Base-by-base conservation (phyloP, 2,888 invertebrate species). In the Apodemia mormo region DNA sequence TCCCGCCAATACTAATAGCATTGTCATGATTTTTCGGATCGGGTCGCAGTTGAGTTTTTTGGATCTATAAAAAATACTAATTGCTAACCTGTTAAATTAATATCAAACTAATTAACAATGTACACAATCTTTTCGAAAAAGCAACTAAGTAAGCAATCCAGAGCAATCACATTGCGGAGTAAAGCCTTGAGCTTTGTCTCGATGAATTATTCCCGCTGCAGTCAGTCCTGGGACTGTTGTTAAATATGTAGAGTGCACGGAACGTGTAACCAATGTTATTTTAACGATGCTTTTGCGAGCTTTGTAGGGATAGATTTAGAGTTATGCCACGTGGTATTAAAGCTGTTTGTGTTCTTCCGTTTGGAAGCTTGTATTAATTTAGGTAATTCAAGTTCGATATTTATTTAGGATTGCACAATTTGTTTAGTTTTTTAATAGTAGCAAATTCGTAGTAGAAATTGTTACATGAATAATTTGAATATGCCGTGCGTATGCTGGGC, bases 151-250 rank as follows among this genome's bases (percentile, higher is more conserved):
- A 3, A 58, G 30, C 56, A 29, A 58, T 12, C 49, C 30, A 5
- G 56, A 22, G 56, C 29, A 29, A 56, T 29, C 56, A 29, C 30
- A 58, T 29, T 10, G 30, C 56, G 3, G 30, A 30, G 29, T 29
- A 58, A 58, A 58, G 58, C 58, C 30, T 58, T 58, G 67, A 52
- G 58, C 45, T 65, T 65, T 69, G 67, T 67, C 29, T 61, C 64
- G 49, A 67, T 71, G 71, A 67, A 71, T 68, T 68, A 71, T 70
- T 72, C 65, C 30, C 61, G 52, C 61, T 33, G 52, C 43, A 12
- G 49, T 49, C 3, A 68, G 65, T 66, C 67, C 68, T 66, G 49
- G 65, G 68, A 64, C 58, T 61, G 40, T 69, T 37, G 58, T 67
- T 67, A 71, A 71, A 67, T 69, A 71, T 69, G 67, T 40, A 67